Percentiles rank a stretch among this genome's conserved stretches.
Evolutionary conservation across 2,797 vertebrate genomes (phyloP).

Genomic region (Ctenosaura bakeri): DNA sequence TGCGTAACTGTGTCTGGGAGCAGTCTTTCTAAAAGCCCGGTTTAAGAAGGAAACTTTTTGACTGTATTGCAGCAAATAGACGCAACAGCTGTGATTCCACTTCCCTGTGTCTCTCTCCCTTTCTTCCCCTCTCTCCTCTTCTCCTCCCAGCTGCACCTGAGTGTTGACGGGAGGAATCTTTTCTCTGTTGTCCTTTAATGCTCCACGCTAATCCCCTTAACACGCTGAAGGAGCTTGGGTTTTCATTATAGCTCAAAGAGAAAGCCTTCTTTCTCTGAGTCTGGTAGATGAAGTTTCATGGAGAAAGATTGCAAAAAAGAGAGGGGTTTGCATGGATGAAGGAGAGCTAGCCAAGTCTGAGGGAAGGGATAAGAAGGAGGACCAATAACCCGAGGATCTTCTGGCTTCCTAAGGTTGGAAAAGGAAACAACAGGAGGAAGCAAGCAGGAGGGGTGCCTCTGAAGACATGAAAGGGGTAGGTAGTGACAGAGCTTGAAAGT

Average conservation of each 20-base stretch:
- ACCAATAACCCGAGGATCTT: too few relatives aligned
- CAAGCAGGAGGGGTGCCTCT: not conserved
- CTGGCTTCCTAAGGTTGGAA: not conserved
- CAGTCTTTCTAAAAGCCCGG: not conserved
- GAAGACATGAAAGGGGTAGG: not conserved
- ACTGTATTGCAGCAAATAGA: not conserved
- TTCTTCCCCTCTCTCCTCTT: not conserved
- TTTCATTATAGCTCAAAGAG: not conserved
- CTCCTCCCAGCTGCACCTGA: not conserved
- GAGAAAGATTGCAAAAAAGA: too few relatives aligned
- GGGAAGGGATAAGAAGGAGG: not conserved
- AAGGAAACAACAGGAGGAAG: not conserved
- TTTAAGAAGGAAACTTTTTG: not conserved
- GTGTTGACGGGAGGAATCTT: not conserved
- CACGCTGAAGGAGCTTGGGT: not conserved
- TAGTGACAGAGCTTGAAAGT: not conserved
- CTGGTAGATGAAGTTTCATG: not conserved
- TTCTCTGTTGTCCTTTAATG: not conserved
- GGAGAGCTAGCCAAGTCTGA: not conserved
- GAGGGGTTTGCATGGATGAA: not conserved
- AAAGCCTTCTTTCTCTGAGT: not conserved
- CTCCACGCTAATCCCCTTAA: slow-evolving; percentile 18
- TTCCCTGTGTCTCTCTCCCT: not conserved
- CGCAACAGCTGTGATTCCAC: not conserved
- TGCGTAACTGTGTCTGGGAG: not conserved